A percentile compares a stretch with the other conserved stretches of the same genome.
Conservation (phyloP, 1,140 invertebrate species). For the Papilio xuthus region DNA sequence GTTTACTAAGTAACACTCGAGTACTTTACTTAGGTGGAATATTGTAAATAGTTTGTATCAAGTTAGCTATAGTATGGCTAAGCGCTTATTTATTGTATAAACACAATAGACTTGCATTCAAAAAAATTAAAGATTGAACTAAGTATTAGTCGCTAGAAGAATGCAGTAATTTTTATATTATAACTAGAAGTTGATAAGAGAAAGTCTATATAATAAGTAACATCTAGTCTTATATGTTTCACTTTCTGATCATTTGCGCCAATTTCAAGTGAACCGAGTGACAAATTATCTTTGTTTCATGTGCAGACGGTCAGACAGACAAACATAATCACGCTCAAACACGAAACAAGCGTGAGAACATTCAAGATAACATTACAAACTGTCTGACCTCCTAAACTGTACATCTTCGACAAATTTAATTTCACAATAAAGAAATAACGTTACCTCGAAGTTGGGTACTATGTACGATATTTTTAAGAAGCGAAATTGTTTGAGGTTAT, state of each 20-base stretch:
- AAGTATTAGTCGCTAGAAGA: background rate
- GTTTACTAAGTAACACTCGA: slow-evolving; percentile 32
- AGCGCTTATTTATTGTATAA: background rate
- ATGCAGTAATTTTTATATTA: background rate
- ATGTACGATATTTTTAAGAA: slow-evolving; percentile 4
- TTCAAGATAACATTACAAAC: slow-evolving; percentile 59
- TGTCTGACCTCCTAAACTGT: slow-evolving; percentile 58
- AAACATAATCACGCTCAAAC: slow-evolving; percentile 51
- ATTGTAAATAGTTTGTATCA: slow-evolving; percentile 16
- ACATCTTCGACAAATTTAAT: slow-evolving; percentile 41
- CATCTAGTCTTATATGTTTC: slow-evolving; percentile 35
- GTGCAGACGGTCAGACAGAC: slow-evolving; percentile 40
- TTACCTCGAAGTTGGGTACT: background rate
- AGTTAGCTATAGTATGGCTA: background rate
- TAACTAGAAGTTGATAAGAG: background rate
- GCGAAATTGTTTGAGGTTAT: slow-evolving; percentile 8
- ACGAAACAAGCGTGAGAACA: slow-evolving; percentile 70
- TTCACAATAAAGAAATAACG: background rate
- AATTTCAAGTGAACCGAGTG: slow-evolving; percentile 32
- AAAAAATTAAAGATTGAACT: background rate
- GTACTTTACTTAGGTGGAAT: slow-evolving; percentile 15
- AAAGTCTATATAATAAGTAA: background rate
- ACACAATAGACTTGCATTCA: background rate
- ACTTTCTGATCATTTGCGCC: slow-evolving; percentile 32
- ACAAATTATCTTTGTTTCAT: slow-evolving; percentile 40